Evolutionary conservation across 1,140 invertebrate species (phyloP).

Genomic region (Drosophila repletoides): DNA sequence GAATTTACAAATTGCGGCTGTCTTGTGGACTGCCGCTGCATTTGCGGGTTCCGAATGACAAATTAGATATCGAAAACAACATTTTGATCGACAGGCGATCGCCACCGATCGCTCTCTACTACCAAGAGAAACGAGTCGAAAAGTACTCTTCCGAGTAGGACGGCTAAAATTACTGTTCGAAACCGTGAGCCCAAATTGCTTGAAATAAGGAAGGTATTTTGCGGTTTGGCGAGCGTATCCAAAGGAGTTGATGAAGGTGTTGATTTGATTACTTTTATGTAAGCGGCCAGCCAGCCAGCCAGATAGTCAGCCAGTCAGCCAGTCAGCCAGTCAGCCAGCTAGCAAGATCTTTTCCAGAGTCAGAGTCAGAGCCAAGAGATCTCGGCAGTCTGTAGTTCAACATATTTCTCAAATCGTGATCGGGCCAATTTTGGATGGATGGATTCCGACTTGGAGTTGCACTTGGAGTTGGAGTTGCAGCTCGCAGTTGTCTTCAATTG

Average conservation of each 20-base stretch:
- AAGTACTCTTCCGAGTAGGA: constrained; percentile 17
- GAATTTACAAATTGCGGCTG: constrained; percentile 42
- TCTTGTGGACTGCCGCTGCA: constrained; percentile 24
- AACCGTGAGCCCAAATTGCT: constrained; percentile 54
- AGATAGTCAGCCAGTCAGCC: constrained; percentile 2
- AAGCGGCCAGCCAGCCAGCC: constrained; percentile 42
- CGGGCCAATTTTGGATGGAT: constrained; percentile 63
- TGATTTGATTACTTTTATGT: constrained; percentile 82
- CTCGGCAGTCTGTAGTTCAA: constrained; percentile 45
- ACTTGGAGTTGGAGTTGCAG: constrained; percentile 4
- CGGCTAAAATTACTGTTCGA: constrained; percentile 36
- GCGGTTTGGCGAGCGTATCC: constrained; percentile 54
- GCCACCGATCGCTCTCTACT: constrained; percentile 43
- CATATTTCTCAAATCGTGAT: constrained; percentile 73
- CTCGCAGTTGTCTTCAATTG: constrained; percentile 63
- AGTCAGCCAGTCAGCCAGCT: not conserved
- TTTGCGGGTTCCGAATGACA: constrained; percentile 69
- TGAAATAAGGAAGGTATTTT: constrained; percentile 77
- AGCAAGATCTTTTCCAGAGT: constrained; percentile 22
- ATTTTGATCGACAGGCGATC: constrained; percentile 80
- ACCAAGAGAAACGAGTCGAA: constrained; percentile 19
- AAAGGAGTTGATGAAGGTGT: constrained; percentile 81
- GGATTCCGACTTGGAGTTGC: constrained; percentile 40
- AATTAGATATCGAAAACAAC: constrained; percentile 80
- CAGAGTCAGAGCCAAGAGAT: not conserved